These are phyloP conservation scores for Diogma glabrata DNA, from an alignment of 2,888 invertebrate species.

Conservation along the genomic window DNA sequence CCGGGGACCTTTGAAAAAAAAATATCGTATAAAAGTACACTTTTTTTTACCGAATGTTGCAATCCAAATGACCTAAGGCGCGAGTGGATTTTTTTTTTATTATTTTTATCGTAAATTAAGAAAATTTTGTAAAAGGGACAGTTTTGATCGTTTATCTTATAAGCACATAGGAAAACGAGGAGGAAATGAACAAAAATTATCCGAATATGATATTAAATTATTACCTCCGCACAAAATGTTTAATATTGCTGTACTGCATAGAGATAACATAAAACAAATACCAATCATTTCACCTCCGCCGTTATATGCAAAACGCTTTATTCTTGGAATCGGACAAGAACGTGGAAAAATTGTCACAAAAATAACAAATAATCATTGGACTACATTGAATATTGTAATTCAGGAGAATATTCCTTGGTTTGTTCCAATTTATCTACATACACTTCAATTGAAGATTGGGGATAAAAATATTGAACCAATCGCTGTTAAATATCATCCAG, in stretches of 20 bases:
- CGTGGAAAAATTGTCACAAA: constrained; percentile 80
- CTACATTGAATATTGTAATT: constrained; percentile 61
- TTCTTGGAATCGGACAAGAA: constrained; percentile 86
- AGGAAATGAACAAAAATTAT: constrained; percentile 52
- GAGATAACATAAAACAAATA: constrained; percentile 28
- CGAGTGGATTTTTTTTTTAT: too few relatives aligned
- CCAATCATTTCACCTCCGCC: constrained; percentile 51
- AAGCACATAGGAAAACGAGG: too few relatives aligned
- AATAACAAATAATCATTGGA: constrained; percentile 70
- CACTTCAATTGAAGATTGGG: constrained; percentile 53
- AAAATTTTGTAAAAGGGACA: too few relatives aligned
- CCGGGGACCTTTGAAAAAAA: too few relatives aligned
- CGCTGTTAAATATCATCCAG: constrained; percentile 54
- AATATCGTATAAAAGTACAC: too few relatives aligned
- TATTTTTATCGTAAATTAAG: too few relatives aligned
- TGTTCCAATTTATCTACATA: constrained; percentile 80
- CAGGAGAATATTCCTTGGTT: constrained; percentile 90
- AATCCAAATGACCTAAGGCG: too few relatives aligned
- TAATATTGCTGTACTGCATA: constrained; percentile 61
- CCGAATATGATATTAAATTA: constrained; percentile 55
- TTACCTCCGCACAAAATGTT: constrained; percentile 42
- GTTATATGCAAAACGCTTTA: constrained; percentile 63
- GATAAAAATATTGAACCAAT: constrained; percentile 47
- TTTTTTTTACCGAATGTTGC: too few relatives aligned
- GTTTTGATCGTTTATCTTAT: too few relatives aligned